These are phyloP conservation scores for Stratiomys singularior DNA, from an alignment of 2,888 invertebrate species.

Conservation along the genomic window DNA sequence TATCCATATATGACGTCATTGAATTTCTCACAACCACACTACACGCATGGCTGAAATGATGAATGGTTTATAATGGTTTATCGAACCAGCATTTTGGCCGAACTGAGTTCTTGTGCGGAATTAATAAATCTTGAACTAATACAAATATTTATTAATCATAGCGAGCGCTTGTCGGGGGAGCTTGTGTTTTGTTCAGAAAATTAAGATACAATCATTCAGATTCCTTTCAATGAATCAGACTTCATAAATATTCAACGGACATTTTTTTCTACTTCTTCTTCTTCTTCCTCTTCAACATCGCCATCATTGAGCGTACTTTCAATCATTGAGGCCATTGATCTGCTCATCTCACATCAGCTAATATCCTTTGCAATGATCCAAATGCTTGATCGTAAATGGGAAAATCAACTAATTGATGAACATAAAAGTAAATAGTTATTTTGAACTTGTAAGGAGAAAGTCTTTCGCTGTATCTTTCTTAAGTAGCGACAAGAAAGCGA, in stretches of 20 bases:
- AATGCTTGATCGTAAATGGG: neutral
- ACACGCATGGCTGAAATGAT: no score
- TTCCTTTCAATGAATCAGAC: slow-evolving; percentile 10
- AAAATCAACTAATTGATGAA: neutral
- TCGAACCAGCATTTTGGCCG: no score
- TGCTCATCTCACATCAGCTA: neutral
- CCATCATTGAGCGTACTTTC: neutral
- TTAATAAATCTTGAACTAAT: no score
- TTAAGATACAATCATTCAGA: neutral
- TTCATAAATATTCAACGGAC: neutral
- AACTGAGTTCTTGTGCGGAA: no score
- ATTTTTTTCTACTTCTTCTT: neutral
- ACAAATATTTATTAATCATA: no score
- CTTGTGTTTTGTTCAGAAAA: no score
- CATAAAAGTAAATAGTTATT: slow-evolving; percentile 1
- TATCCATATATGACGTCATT: no score
- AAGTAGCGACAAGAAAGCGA: neutral
- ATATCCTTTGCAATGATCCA: neutral
- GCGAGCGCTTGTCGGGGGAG: no score
- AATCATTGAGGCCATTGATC: neutral
- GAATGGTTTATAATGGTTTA: no score
- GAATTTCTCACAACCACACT: no score
- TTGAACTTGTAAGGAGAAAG: slow-evolving; percentile 3
- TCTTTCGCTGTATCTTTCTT: neutral
- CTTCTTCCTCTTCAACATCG: no score